These are phyloP conservation scores for Alligator mississippiensis DNA, from an alignment of 2,113 vertebrate genomes.

Conservation along the genomic window DNA sequence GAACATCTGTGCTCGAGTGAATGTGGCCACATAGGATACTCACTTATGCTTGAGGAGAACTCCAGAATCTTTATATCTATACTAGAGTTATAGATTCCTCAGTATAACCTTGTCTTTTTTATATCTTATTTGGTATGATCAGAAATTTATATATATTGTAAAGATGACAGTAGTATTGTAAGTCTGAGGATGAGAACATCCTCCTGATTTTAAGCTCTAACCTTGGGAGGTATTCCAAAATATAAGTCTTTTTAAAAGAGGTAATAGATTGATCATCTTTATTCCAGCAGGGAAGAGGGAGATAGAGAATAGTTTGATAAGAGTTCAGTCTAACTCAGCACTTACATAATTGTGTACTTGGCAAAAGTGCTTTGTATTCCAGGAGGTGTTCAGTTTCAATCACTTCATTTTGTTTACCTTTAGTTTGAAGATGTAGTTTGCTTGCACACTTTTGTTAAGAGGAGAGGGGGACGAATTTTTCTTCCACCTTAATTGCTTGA, in stretches of 20 bases:
- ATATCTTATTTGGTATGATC: background rate
- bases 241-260: background rate
- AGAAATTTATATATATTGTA: background rate
- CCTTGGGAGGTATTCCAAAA: background rate
- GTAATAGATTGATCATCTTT: background rate
- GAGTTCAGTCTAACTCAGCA: background rate
- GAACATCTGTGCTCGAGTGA: background rate
- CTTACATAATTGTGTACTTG: background rate
- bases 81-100: background rate
- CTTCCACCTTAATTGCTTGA: background rate
- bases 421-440: background rate
- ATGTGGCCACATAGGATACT: too few species aligned
- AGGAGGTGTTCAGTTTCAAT: background rate
- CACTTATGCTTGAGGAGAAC: fast-evolving
- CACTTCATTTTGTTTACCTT: background rate
- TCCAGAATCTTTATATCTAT: background rate
- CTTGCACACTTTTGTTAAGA: background rate
- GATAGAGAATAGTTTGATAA: background rate
- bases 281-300: background rate
- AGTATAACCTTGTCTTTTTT: background rate
- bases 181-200: background rate
- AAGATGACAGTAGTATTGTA: background rate
- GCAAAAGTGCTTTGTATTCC: background rate
- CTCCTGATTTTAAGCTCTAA: background rate
- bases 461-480: background rate